Base-by-base conservation (phyloP, 2,888 invertebrate genomes). In the Campopleginae sp. region DNA sequence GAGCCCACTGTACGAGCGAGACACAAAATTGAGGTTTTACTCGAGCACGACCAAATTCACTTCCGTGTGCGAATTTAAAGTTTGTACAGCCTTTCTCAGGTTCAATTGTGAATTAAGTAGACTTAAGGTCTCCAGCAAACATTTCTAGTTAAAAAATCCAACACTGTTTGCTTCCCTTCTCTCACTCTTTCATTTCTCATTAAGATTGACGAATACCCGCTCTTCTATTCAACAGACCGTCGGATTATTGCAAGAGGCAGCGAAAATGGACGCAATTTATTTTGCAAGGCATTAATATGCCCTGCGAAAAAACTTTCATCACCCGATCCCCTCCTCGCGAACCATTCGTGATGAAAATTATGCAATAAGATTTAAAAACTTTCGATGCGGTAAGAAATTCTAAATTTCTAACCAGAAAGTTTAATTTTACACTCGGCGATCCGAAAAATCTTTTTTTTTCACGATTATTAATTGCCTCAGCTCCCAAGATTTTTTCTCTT, bases 21-120 rank as follows among this genome's bases (percentile, higher is more conserved):
- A 72, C 10, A 44, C 51, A 27, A 54, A 51, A 42, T 8, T 66
- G 77, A 68, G 51, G 27, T 70, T 70, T 71, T 63, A 33, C 61
- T 66, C 42, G 48, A 51, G 79, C 46, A 38, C 71, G 63, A 71
- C 48, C 58, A 74, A 82, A 82, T 82, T 42, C 66, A 77, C 66
- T 71, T 78, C 38, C 66, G 72, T 72, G 65, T 71, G 58, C 42
- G 68, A 19, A 42, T 65, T 51, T 51, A 66, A 44, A 27, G 44
- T 44, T 44, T 14, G 27, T 58, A 58, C 27, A 58, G 27, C 27
- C 27, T 23, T 27, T 58, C 58, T 12, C 58, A 27, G 58, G 27
- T 58, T 12, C 58, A 58, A 58, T 27, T 12, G 58, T 14, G 27
- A 27, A 27, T 27, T 6, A 27, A 58, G 27, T 58, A 14, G 14